Base-by-base conservation (phyloP, 1,140 invertebrate species). In the Bombus ignitus region DNA sequence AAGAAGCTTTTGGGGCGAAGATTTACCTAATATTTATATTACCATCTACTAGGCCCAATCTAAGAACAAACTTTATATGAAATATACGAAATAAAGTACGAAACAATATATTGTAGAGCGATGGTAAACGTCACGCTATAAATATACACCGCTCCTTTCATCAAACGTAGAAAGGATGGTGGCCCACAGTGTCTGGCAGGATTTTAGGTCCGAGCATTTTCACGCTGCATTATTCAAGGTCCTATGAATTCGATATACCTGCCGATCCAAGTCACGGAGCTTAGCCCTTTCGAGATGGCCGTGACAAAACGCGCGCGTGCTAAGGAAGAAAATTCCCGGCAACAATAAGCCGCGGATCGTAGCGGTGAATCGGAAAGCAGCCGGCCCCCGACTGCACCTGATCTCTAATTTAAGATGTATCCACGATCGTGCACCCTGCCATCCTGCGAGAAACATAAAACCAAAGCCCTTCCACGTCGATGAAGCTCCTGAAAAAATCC, bases 171-270 rank as follows among this genome's bases (percentile, higher is more conserved):
- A 57, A 28, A 75, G 47, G 44, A 76, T 62, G 62, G 62, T 37
- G n/a, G 18, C 42, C 18, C n/a, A 9, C 18, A 28, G 44, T n/a
- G 35, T 59, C 28, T 32, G 71, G 28, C 6, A 42, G 37, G 79
- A 83, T 44, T 66, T 62, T 77, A 74, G 82, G 74, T 81, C 32
- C 37, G n/a, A 59, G 57, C 59, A 47, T 78, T 85, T 88, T 59
- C 78, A 9, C 72, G 72, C 77, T 89, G 78, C 80, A 90, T 91
- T 91, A 91, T 91, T 90, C 84, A 90, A 70, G 62, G 59, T 59
- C 78, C 78, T 88, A 87, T 89, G 84, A 91, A 88, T 91, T 74
- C 66, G 74, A 83, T 53, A 91, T 90, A 78, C 68, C 9, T n/a
- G 22, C 15, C 37, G 86, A 74, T 73, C 74, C 68, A 62, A 44